Percentiles rank a stretch among this genome's conserved stretches.
These are phyloP conservation scores for Zaprionus lineosus DNA, from an alignment of 2,888 invertebrate genomes.

Conservation along the genomic window DNA sequence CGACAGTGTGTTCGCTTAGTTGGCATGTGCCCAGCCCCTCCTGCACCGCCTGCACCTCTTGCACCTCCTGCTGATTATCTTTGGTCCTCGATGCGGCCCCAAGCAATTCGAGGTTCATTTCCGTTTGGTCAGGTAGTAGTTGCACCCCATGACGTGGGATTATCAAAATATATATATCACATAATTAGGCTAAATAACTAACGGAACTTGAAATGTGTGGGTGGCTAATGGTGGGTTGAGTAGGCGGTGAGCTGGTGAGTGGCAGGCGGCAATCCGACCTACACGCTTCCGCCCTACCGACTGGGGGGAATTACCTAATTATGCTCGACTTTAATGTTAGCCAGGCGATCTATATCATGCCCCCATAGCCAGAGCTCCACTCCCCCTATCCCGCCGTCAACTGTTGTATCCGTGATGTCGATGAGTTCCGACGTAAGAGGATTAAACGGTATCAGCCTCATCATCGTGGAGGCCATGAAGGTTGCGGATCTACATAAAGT, in stretches of 20 bases:
- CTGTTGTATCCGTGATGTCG: neutral
- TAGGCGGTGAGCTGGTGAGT: too few species aligned
- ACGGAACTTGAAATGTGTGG: slow-evolving; percentile 25
- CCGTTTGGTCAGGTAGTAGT: slow-evolving; percentile 27
- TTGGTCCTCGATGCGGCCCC: too few species aligned
- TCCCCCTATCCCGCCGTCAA: neutral
- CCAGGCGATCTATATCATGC: slow-evolving; percentile 28
- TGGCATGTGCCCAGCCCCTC: too few species aligned
- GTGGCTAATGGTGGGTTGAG: too few species aligned
- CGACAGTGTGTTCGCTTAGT: too few species aligned
- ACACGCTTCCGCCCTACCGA: slow-evolving; percentile 60
- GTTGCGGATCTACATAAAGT: slow-evolving; percentile 48
- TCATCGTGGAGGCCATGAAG: slow-evolving; percentile 7
- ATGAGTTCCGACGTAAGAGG: slow-evolving; percentile 37
- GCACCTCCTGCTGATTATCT: neutral
- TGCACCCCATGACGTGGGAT: slow-evolving; percentile 7
- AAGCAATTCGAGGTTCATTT: slow-evolving; percentile 65
- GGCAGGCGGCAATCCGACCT: slow-evolving; percentile 52
- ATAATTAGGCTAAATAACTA: slow-evolving; percentile 76
- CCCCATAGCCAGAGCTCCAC: neutral
- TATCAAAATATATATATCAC: slow-evolving; percentile 62
- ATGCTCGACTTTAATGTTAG: slow-evolving; percentile 65
- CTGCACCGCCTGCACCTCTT: too few species aligned
- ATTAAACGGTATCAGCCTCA: slow-evolving; percentile 25
- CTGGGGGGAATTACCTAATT: slow-evolving; percentile 73